A percentile compares a stretch with the other conserved stretches of the same genome.
Evolutionary conservation across 2,888 invertebrate genomes (phyloP).

Genomic region (Agrilus biguttatus): DNA sequence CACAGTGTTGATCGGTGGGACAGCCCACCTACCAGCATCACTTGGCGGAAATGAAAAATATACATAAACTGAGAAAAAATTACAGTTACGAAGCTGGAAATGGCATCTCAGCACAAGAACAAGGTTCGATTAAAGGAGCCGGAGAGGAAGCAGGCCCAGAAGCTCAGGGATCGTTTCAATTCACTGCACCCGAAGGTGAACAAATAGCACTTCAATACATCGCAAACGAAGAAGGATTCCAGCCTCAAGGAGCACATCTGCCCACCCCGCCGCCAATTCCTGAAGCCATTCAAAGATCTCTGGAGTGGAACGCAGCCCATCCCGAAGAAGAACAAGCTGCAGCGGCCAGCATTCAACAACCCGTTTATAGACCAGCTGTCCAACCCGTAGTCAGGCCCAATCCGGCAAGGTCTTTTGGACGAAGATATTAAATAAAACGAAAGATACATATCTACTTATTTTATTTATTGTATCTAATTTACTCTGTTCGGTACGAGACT

Average conservation of each 20-base stretch:
- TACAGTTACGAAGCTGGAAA: constrained; percentile 53
- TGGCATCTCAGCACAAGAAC: constrained; percentile 53
- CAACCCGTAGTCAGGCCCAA: too few species aligned
- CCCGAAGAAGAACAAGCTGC: constrained; percentile 20
- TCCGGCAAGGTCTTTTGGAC: too few species aligned
- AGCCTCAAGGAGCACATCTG: constrained; percentile 56
- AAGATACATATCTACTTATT: too few species aligned
- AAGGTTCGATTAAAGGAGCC: constrained; percentile 26
- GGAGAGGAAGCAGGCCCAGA: constrained; percentile 22
- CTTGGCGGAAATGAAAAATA: too few species aligned
- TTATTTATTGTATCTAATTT: too few species aligned
- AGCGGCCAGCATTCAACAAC: constrained; percentile 20
- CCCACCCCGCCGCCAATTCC: constrained; percentile 71
- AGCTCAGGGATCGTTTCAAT: constrained; percentile 45
- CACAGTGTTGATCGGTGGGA: too few species aligned
- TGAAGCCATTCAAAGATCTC: constrained; percentile 51
- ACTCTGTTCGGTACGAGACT: too few species aligned
- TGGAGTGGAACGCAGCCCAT: constrained; percentile 45
- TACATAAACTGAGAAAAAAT: not conserved
- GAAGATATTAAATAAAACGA: too few species aligned
- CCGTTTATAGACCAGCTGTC: constrained; percentile 5
- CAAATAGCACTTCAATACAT: constrained; percentile 46
- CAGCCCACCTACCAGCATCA: too few species aligned
- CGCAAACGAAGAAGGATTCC: constrained; percentile 58
- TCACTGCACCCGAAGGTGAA: constrained; percentile 52